phyloP scores from a whole-genome alignment of 2,888 invertebrate genomes.

The Cosmorhoe ocellata region DNA sequence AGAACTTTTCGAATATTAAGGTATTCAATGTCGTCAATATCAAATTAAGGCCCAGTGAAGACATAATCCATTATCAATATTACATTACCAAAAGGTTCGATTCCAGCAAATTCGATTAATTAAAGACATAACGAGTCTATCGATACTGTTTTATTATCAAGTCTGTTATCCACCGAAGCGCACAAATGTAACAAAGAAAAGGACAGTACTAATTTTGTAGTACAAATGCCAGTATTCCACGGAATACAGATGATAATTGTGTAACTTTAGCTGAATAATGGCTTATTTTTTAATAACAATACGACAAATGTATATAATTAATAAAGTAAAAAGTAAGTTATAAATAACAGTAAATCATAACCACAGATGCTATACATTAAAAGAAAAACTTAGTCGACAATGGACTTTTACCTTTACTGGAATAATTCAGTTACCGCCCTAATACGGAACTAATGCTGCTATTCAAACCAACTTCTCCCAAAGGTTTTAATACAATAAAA shows the following conservation, averaged over 20 bases:
- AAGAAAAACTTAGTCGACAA: background rate
- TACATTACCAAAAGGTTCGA: slow-evolving; percentile 5
- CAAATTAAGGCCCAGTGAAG: background rate
- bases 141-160: background rate
- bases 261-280: no score
- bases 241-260: no score
- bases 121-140: slow-evolving; percentile 6
- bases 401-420: background rate
- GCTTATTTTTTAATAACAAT: no score
- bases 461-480: slow-evolving; percentile 17
- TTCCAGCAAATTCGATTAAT: slow-evolving; percentile 8
- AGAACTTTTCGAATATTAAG: no score
- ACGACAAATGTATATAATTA: no score
- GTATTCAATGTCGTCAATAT: no score
- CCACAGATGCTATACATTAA: no score
- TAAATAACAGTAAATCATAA: no score
- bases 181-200: no score
- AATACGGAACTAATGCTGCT: slow-evolving; percentile 21
- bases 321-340: no score
- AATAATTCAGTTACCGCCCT: slow-evolving; percentile 4
- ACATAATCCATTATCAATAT: slow-evolving; percentile 7
- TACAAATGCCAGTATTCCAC: no score
- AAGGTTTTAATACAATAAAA: slow-evolving; percentile 22
- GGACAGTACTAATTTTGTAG: no score
- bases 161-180: background rate